These are phyloP conservation scores for Theristicus caerulescens DNA, from an alignment of 2,113 vertebrate genomes.

Conservation along the genomic window DNA sequence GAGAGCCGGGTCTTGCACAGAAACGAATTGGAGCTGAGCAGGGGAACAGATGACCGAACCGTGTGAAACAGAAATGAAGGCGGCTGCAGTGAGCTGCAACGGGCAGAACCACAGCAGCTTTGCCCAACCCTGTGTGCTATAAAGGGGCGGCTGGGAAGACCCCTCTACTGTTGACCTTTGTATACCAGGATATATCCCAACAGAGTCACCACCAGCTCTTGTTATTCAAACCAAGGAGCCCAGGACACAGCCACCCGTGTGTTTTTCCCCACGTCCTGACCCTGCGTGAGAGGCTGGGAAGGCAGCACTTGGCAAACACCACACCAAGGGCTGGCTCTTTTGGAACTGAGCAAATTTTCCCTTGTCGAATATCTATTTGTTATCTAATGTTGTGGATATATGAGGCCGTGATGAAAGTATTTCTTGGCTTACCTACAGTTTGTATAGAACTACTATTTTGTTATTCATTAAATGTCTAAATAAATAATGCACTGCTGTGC, in stretches of 20 bases:
- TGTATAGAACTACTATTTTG: background rate
- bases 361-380: accelerated
- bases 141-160: background rate
- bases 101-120: background rate
- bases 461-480: background rate
- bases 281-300: background rate
- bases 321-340: too few species aligned
- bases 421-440: background rate
- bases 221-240: background rate
- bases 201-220: background rate
- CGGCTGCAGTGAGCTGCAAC: background rate
- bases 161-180: background rate
- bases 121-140: too few species aligned
- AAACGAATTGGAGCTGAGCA: background rate
- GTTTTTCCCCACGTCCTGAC: too few species aligned
- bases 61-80: background rate
- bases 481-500: background rate
- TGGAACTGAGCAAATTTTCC: accelerated
- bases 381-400: accelerated
- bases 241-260: accelerated
- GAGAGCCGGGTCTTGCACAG: background rate
- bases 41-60: background rate
- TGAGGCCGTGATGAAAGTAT: accelerated
- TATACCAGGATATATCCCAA: background rate
- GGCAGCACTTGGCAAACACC: background rate